Base-by-base conservation (phyloP, 2,888 invertebrate genomes). In the Chaetogeoica ovagalla region DNA sequence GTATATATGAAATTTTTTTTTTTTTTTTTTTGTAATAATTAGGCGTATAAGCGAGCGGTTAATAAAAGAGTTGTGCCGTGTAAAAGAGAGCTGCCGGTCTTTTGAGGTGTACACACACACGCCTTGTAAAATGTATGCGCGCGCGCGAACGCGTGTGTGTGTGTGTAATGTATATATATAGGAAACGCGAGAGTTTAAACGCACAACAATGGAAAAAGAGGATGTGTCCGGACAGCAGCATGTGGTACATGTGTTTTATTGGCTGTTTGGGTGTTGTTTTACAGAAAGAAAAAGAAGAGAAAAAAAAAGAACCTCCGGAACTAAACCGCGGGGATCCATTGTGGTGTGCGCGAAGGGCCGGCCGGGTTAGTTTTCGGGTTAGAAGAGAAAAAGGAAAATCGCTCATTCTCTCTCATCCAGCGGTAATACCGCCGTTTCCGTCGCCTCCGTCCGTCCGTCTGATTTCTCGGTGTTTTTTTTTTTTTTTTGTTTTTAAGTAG, bases 231-330 rank as follows among this genome's bases (percentile, higher is more conserved):
- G 79, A 79, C 79, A 79, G 71, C 69, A 79, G 79, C 79, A 79
- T 71, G 79, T 79, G 79, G 79, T 71, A 65, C 77, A 57, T 79
- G 79, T 70, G 65, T 79, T 79, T 79, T 79, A 79, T 79, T 79
- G 79, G 79, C 79, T 55, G 79, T 79, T 75, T 79, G 79, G 79
- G 79, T 70, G 77, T 77, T 77, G 77, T 77, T 77, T 77, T 79
- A 79, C 79, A 71, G 30, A 30, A 30, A 30, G 30, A 30, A 30
- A 30, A 4, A 30, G 30, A 30, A 30, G n/a, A 30, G 30, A 30
- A 30, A 30, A 30, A 30, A 30, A 30, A 30, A 30, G 43, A 79
- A 63, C 79, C 63, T 63, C 65, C 69, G 77, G 63, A 70, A 79
- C 71, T 55, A 65, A 79, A 79, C 79, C 79, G 55, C 79, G 43